Conservation (phyloP, 2,888 invertebrate genomes). For the Mamestra brassicae region DNA sequence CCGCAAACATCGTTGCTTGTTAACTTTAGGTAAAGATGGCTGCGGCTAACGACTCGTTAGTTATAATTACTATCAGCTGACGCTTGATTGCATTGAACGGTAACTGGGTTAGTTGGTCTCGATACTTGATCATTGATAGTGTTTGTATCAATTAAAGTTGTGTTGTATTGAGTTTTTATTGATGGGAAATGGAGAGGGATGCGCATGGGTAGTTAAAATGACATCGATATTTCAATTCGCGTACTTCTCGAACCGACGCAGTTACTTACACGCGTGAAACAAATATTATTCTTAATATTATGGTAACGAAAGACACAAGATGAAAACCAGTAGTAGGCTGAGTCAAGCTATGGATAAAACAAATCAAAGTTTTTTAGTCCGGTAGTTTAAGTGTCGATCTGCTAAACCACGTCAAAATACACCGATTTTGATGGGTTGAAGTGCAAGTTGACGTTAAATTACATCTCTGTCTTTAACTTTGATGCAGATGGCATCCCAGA, state of each 20-base stretch:
- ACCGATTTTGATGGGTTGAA: neutral
- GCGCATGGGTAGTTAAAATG: neutral
- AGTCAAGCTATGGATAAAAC: too few relatives aligned
- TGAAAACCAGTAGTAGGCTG: neutral
- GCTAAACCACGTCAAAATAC: neutral
- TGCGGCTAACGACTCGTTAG: constrained; percentile 47
- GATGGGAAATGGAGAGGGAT: neutral
- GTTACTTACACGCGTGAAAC: too few relatives aligned
- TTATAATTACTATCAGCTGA: constrained; percentile 55
- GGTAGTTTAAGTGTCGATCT: neutral
- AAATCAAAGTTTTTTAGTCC: neutral
- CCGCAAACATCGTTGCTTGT: constrained; percentile 63
- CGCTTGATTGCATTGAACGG: constrained; percentile 30
- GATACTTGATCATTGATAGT: neutral
- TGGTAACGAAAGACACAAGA: too few relatives aligned
- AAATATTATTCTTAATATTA: too few relatives aligned
- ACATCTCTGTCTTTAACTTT: neutral
- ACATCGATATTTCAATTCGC: too few relatives aligned
- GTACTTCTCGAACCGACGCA: too few relatives aligned
- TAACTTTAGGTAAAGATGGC: constrained; percentile 62
- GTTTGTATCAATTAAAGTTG: constrained; percentile 11
- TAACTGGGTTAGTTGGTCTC: constrained; percentile 14
- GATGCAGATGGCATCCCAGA: neutral
- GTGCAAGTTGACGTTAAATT: neutral
- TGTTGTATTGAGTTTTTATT: neutral